Evolutionary conservation across 2,113 vertebrate species (phyloP), one percentile per base, ranked within the genome.

Genomic region (Lynx canadensis): DNA sequence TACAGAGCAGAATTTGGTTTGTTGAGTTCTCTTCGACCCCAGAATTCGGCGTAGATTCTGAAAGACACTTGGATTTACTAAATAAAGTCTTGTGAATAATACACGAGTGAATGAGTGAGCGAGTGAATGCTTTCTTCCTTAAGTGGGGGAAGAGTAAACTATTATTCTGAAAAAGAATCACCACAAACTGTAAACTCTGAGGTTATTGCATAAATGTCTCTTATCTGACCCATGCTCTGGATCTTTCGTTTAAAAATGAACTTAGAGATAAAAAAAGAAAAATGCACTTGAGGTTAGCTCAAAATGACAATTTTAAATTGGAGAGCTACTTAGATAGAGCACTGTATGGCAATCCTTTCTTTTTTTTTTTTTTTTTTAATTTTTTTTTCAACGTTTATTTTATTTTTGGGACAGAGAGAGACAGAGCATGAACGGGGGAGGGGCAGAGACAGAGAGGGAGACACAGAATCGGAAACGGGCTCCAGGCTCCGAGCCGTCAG

Each of bases 251-350:
- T 79, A 81, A 89, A 52, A 84, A 69, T 82, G 15, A 89, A 95
- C 83, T 91, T 92, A 91, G n/a, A 94, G 5, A 84, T 29, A 23
- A 0, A 69, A 93, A 94, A 91, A 0, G 71, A 85, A 91, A 94
- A 78, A 84, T 41, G 14, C 8, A 12, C 16, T 12, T 1, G 25
- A 85, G 1, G 36, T 91, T 97, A 73, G 9, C 78, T 92, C 66
- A 92, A 79, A 97, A 93, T 4, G 3, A 50, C 93, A 76, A 94
- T 83, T 98, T 36, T 11, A 79, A 88, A 60, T 52, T 23, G 57
- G 89, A 90, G 29, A 36, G 78, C 14, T 14, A 80, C 33, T 91
- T 60, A 88, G 31, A 95, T 31, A 45, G 91, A 95, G 0, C 29
- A 14, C 19, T 48, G 0, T 3, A 14, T 3, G 60, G 15, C 10